Conservation (phyloP, 53 echinoderm and acorn worm genomes). For the Echinarachnius parma region DNA sequence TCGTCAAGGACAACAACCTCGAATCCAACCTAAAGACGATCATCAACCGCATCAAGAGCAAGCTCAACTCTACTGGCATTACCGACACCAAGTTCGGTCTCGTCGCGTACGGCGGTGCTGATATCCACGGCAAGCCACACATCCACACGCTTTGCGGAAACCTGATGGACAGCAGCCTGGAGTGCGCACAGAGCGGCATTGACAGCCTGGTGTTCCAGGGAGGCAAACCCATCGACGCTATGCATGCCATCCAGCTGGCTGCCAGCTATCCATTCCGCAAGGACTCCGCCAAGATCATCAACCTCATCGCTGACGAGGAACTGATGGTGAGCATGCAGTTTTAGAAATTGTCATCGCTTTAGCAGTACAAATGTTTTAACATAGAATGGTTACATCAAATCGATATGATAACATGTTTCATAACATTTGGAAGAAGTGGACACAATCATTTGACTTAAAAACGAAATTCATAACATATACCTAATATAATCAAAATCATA, state of each 20-base stretch:
- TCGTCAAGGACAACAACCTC: conserved; percentile 32
- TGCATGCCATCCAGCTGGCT: conserved; percentile 71
- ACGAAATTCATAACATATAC: too few species aligned
- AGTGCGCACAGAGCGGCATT: conserved; percentile 31
- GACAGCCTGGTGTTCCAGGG: conserved; percentile 72
- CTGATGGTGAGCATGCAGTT: conserved; percentile 78
- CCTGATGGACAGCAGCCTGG: conserved; percentile 29
- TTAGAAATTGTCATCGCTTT: too few species aligned
- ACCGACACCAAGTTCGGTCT: conserved; percentile 63
- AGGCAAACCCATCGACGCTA: conserved; percentile 52
- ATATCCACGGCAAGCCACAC: conserved; percentile 56
- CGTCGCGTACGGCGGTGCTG: conserved; percentile 67
- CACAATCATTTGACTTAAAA: too few species aligned
- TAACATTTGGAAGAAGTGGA: too few species aligned
- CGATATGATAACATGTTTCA: too few species aligned
- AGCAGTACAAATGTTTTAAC: too few species aligned
- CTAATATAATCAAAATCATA: too few species aligned
- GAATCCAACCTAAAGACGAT: conserved; percentile 41
- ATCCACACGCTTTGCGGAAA: conserved; percentile 62
- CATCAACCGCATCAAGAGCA: conserved; percentile 53
- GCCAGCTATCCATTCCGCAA: conserved; percentile 57
- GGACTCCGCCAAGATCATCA: conserved; percentile 66
- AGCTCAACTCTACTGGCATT: conserved; percentile 31
- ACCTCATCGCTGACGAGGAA: conserved; percentile 73
- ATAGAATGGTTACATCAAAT: too few species aligned